Evolutionary conservation across 2,797 vertebrate species (phyloP), one percentile per base, ranked within the genome.

Genomic region (Lutjanus argentimaculatus): DNA sequence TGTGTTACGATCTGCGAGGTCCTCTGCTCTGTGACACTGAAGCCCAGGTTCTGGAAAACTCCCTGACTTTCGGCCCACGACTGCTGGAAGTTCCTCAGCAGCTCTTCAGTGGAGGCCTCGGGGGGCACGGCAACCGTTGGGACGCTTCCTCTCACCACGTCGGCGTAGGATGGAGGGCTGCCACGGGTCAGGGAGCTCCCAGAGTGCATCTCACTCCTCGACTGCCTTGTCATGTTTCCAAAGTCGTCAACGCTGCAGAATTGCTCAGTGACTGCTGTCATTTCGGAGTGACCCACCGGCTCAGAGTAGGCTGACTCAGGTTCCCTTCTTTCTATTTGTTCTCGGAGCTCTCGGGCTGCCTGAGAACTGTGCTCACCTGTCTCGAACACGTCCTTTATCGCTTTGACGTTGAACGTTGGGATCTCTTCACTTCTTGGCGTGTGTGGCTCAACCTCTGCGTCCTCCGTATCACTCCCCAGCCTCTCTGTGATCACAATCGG

Each of bases 131-230:
- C 93, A 3, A 97, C 89, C 1, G 95, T 95, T 1, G 94, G 91
- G 48, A 96, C 95, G 0, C 89, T 93, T 22, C 97, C 97, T 56
- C 96, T 92, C 46, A 99, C 96, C 49, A 99, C 98, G 55, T 98
- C 98, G 19, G 98, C 97, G 8, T 99, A 99, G 43, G 97, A 98
- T 0, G 98, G 98, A 15, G 98, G 98, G 63, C 93, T 97, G 2
- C 94, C 96, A 2, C 95, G 95, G 62, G 93, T 88, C 76, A 89
- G 83, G 6, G 95, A 83, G 72, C 87, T 92, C 82, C 95, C 94
- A 45, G 95, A 92, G 66, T 91, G 93, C 59, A 75, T 80, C 55
- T 94, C 91, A 0, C 86, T 93, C 72, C 88, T 94, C 0, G 88
- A 91, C 69, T 92, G 94, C 1, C 69, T 90, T 3, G 89, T 80